These are phyloP conservation scores for Oceanodroma tethys DNA, from an alignment of 2,113 vertebrate genomes.

Conservation along the genomic window DNA sequence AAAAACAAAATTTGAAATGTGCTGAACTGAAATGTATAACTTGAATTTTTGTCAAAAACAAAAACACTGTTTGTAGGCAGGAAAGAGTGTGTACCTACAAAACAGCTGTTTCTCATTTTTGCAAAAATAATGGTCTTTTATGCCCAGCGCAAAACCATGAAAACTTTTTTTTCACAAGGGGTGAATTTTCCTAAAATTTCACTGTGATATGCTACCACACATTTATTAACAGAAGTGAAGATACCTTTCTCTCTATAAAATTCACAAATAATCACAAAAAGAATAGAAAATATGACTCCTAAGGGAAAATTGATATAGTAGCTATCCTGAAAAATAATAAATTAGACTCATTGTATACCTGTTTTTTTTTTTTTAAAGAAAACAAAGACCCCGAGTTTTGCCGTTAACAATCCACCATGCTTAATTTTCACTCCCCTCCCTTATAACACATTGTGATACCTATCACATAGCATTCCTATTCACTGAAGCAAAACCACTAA, in stretches of 20 bases:
- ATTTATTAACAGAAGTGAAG: neutral
- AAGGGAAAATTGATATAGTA: neutral
- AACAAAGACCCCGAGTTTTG: neutral
- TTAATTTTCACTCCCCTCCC: neutral
- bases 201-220: neutral
- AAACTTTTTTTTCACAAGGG: neutral
- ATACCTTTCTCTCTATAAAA: neutral
- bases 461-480: neutral
- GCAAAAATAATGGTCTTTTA: neutral
- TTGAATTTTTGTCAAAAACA: neutral
- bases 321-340: neutral
- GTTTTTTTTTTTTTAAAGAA: neutral
- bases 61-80: neutral
- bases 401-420: neutral
- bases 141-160: neutral
- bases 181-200: neutral
- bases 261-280: neutral
- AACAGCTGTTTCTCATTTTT: neutral
- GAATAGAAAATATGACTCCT: neutral
- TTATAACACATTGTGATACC: neutral
- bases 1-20: neutral
- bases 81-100: neutral
- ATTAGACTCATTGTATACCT: accelerated
- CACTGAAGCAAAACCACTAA: neutral
- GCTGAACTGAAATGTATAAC: neutral